Conservation (phyloP, 2,888 invertebrate genomes). For the Stenodera caucasica region DNA sequence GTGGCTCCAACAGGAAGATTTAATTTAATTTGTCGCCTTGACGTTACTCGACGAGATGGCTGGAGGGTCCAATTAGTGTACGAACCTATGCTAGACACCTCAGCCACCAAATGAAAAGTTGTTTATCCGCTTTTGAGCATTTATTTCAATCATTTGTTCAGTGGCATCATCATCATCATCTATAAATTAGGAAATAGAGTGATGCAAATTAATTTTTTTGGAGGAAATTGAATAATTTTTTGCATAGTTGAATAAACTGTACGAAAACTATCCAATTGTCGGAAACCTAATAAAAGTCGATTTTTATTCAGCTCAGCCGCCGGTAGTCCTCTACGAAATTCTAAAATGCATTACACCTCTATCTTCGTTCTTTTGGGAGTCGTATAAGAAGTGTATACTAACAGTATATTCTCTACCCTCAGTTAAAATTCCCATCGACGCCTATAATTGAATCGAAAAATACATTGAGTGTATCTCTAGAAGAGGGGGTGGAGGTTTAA, state of each 20-base stretch:
- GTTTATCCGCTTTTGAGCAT: slow-evolving; percentile 19
- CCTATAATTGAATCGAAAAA: slow-evolving; percentile 50
- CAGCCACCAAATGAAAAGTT: slow-evolving; percentile 20
- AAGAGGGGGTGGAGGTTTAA: slow-evolving; percentile 38
- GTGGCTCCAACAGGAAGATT: slow-evolving; percentile 34
- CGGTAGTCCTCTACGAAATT: slow-evolving; percentile 36
- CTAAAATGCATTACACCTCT: slow-evolving; percentile 41
- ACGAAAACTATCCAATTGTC: too few species aligned
- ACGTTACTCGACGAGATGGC: slow-evolving; percentile 25
- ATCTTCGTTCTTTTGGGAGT: slow-evolving; percentile 39
- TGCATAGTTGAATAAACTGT: too few species aligned
- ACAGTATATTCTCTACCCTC: slow-evolving; percentile 39
- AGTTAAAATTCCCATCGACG: slow-evolving; percentile 46
- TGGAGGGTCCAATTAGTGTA: slow-evolving; percentile 28
- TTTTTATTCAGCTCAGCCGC: slow-evolving; percentile 37
- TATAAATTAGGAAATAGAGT: too few species aligned
- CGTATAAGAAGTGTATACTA: background rate
- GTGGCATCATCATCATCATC: background rate
- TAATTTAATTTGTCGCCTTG: slow-evolving; percentile 38
- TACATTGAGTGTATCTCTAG: slow-evolving; percentile 43
- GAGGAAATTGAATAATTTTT: too few species aligned
- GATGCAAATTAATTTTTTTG: too few species aligned
- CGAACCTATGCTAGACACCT: slow-evolving; percentile 19
- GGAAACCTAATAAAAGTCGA: slow-evolving; percentile 25
- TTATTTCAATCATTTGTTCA: too few species aligned